phyloP scores from a whole-genome alignment of 2,797 vertebrate species.

The Apogon hyalosoma region DNA sequence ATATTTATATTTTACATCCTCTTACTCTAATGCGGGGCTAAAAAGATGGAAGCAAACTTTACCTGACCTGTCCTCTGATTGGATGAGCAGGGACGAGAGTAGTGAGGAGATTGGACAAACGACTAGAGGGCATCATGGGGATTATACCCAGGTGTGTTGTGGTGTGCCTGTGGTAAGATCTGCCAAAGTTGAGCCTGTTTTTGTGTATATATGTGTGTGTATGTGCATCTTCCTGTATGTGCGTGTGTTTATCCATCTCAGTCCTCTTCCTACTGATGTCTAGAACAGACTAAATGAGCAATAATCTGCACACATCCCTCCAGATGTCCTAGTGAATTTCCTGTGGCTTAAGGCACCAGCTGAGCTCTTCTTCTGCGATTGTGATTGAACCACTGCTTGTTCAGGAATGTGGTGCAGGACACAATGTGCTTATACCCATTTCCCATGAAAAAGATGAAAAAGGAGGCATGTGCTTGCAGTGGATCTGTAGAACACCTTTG shows the following conservation, averaged over 20 bases:
- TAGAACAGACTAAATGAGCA: conserved; percentile 87
- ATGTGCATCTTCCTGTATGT: conserved; percentile 40
- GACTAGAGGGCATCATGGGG: conserved; percentile 78
- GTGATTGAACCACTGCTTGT: conserved; percentile 82
- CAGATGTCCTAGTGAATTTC: conserved; percentile 88
- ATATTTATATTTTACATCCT: conserved; percentile 50
- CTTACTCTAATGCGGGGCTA: conserved; percentile 50
- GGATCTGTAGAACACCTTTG: conserved; percentile 24
- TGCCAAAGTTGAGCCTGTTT: conserved; percentile 55
- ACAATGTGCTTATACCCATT: conserved; percentile 72
- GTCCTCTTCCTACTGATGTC: conserved; percentile 83
- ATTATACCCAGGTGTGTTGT: conserved; percentile 82
- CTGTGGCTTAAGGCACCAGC: conserved; percentile 86
- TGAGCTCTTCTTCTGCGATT: conserved; percentile 85
- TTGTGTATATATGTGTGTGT: conserved; percentile 44
- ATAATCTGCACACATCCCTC: conserved; percentile 87
- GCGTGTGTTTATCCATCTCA: conserved; percentile 65
- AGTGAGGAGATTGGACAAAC: conserved; percentile 70
- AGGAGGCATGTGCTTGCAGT: conserved; percentile 37
- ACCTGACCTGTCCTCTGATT: conserved; percentile 73
- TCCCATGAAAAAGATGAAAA: conserved; percentile 70
- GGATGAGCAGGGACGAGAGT: conserved; percentile 64
- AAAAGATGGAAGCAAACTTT: conserved; percentile 66
- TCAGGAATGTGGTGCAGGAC: conserved; percentile 78
- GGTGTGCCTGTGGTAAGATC: conserved; percentile 77